phyloP scores from a whole-genome alignment of 2,113 vertebrate genomes.

The Sclerurus mexicanus region DNA sequence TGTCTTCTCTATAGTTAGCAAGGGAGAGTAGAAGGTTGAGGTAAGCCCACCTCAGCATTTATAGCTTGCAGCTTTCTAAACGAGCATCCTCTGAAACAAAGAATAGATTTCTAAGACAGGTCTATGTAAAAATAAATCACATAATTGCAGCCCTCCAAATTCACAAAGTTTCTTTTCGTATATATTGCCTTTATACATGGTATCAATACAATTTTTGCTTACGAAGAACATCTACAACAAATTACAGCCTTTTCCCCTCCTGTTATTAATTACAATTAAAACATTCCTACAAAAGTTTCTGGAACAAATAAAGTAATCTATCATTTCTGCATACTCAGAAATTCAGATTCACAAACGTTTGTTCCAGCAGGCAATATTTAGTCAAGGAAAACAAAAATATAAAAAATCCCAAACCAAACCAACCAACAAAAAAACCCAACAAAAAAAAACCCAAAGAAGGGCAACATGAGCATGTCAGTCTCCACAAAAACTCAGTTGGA shows the following conservation, averaged over 20 bases:
- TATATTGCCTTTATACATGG: neutral
- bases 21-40: neutral
- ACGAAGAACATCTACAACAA: neutral
- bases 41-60: neutral
- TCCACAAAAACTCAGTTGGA: neutral
- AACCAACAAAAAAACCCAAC: neutral
- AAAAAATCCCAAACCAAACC: neutral
- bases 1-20: neutral
- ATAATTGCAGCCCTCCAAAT: neutral
- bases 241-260: neutral
- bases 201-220: neutral
- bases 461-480: neutral
- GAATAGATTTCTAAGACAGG: neutral
- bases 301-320: slow-evolving; percentile 47
- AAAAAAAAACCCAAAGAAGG: neutral
- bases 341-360: slow-evolving; percentile 7
- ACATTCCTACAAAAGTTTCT: slow-evolving; percentile 15
- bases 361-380: slow-evolving; percentile 17
- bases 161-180: neutral
- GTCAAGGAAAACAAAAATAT: neutral
- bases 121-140: neutral
- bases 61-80: neutral
- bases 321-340: slow-evolving; percentile 16
- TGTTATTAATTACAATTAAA: slow-evolving; percentile 60
- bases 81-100: neutral